Base-by-base conservation (phyloP, 2,888 invertebrate genomes). In the Philereme vetulata region DNA sequence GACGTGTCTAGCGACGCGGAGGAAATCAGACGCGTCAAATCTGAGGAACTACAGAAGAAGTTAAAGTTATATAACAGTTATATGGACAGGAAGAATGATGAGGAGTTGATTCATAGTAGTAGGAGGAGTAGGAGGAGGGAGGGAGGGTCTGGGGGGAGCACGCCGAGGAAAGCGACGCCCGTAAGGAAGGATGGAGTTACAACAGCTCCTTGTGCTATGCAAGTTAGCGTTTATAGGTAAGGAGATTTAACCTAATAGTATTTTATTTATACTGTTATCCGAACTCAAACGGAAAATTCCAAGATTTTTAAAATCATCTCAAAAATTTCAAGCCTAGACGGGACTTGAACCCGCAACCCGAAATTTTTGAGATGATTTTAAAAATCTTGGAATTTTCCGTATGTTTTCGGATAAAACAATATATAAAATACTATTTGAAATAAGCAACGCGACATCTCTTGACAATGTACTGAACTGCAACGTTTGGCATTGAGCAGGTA, bases 21-120 rank as follows among this genome's bases (percentile, higher is more conserved):
- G 6, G 85, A 88, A 57, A 75, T 84, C 0, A 70, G 90, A 4
- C 70, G 81, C 3, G 77, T 76, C 6, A 87, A 75, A 58, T 81
- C 78, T 0, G 83, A 80, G 56, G 86, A 90, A 78, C 65, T 83
- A 71, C 84, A 89, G 67, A 80, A 87, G 67, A 95, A 95, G 62
- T 83, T 95, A 61, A 94, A 95, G 74, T 79, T 95, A 66, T 95
- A 95, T 63, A 94, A 94, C 65, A 95, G 95, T 81, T 96, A 96
- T 51, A 94, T 95, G 67, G 94, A 95, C 82, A 94, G 94, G 88
- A 96, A 94, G 66, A 38, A 38, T 38, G 96, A 96, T 67, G 95
- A 95, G 56, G 95, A 95, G 65, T 93, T 95, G 78, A 95, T 95
- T 47, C 95, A 95, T 53, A 93, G 93, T 49, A 91, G 89, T 45